Evolutionary conservation across 2,113 vertebrate species (phyloP).

Genomic region (Carlito syrichta): DNA sequence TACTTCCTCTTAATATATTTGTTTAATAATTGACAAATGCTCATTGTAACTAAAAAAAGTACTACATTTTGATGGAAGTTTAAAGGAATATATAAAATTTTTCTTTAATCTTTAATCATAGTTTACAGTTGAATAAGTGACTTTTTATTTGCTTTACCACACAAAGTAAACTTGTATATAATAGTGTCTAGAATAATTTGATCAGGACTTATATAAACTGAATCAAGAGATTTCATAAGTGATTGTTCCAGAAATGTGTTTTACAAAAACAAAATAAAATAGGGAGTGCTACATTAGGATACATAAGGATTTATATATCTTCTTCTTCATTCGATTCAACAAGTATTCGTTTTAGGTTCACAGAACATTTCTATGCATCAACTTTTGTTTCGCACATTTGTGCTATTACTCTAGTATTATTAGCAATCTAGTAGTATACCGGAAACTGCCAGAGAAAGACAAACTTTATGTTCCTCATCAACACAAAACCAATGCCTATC

Average conservation of each 20-base stretch:
- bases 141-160: neutral
- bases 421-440: neutral
- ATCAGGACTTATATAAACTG: neutral
- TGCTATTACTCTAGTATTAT: neutral
- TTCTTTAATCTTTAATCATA: neutral
- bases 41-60: neutral
- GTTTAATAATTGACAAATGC: neutral
- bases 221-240: neutral
- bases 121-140: neutral
- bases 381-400: neutral
- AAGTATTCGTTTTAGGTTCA: neutral
- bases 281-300: neutral
- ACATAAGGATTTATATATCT: neutral
- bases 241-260: neutral
- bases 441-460: neutral
- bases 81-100: neutral
- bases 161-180: neutral
- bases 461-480: neutral
- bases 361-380: neutral
- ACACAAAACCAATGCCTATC: neutral
- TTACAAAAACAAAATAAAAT: neutral
- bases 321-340: neutral
- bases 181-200: neutral
- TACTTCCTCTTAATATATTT: neutral
- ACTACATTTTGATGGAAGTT: neutral